Evolutionary conservation across 2,888 invertebrate genomes (phyloP), one percentile per base, ranked within the genome.

Genomic region (Hyppa rectilinea): DNA sequence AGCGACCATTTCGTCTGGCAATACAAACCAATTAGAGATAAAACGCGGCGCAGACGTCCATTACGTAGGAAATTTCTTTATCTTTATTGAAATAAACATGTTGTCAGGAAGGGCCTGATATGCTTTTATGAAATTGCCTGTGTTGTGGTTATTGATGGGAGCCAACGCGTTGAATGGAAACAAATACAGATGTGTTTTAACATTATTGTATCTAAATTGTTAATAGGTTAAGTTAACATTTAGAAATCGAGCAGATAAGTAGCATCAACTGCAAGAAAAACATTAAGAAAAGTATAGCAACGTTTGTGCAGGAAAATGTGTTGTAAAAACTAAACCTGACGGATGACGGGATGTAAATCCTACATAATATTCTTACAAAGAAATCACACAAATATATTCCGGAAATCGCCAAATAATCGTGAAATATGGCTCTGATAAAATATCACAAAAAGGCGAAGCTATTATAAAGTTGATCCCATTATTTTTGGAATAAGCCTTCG

Each of bases 1-100:
- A 81, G 78, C 73, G 71, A 82, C 81, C 80, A 80, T 85, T 86
- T 70, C 65, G 75, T 83, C 81, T 81, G 82, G 81, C 76, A 77
- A 82, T 79, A 84, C 80, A 86, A 85, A 82, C 81, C 85, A 88
- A 90, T 89, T 85, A 84, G 81, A 88, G 86, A 89, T 86, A 87
- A 87, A 85, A 84, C 78, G 83, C 80, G 76, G 83, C 80, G 71
- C 83, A 84, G 77, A 80, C 83, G 80, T 74, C 83, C 84, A 85
- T 88, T 87, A 87, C 81, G 81, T 75, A 61, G 77, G 80, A 83
- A 81, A 86, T 83, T 83, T 81, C 83, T 88, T 86, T 88, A 89
- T 90, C 86, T 87, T 85, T 85, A 86, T 87, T 86, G 82, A 81
- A 88, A 87, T 86, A 73, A 84, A 84, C 80, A 85, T 83, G 82